Evolutionary conservation across 2,888 invertebrate genomes (phyloP).

Genomic region (Neuroscelio doddi): DNA sequence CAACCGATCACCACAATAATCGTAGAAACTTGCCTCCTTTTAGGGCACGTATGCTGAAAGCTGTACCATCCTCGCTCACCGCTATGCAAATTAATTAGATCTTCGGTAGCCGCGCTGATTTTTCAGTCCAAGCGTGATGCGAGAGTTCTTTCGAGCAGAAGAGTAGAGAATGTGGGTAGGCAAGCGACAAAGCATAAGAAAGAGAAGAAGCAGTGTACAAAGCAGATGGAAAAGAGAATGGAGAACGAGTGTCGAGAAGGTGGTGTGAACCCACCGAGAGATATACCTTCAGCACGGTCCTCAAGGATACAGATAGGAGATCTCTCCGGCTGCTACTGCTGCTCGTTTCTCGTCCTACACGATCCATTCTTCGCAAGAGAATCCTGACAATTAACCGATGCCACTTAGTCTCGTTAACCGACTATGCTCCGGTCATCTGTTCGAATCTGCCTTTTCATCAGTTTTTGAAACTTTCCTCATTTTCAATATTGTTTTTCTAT

Average conservation of each 20-base stretch:
- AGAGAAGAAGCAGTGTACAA: constrained; percentile 11
- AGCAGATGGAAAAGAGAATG: constrained; percentile 24
- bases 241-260: constrained; percentile 38
- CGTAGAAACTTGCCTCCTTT: constrained; percentile 34
- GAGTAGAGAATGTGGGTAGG: constrained; percentile 13
- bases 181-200: constrained; percentile 5
- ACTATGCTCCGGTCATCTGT: constrained; percentile 23
- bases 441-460: constrained; percentile 1
- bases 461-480: neutral
- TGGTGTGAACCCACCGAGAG: constrained; percentile 43
- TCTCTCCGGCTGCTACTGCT: constrained; percentile 39
- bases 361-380: constrained; percentile 33
- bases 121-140: constrained; percentile 57
- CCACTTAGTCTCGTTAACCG: constrained; percentile 59
- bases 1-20: constrained; percentile 44
- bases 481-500: neutral
- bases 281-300: constrained; percentile 44
- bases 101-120: constrained; percentile 60
- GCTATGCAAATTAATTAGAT: constrained; percentile 68
- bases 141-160: constrained; percentile 39
- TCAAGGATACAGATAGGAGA: constrained; percentile 44
- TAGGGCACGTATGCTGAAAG: constrained; percentile 30
- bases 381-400: constrained; percentile 61
- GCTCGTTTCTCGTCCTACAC: constrained; percentile 36
- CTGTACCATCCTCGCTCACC: constrained; percentile 45